Base-by-base conservation (phyloP, 2,113 vertebrate genomes). In the Pygoscelis antarcticus region DNA sequence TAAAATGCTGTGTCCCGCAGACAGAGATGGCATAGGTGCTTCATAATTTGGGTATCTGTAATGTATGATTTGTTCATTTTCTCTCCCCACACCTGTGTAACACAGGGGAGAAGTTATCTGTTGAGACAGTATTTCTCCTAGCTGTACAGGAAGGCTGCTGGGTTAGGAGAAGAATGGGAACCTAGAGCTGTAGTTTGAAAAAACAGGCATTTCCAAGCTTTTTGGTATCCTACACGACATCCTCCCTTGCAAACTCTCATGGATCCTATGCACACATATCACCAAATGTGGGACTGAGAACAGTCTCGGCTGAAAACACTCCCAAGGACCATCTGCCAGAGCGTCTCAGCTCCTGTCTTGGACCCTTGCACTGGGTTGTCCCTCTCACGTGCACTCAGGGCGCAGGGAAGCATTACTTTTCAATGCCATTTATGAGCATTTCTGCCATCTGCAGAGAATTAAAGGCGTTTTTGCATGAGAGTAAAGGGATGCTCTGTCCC, bases 231-330 rank as follows among this genome's bases (percentile, higher is more conserved):
- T 44, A 10, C 8, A 19, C 1, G 1, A 52, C 27, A 17, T 16
- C 17, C 32, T 87, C 15, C 64, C 11, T 60, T 17, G 20, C 32
- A 69, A 60, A 9, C 22, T 47, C 42, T 46, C 13, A 4, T 13
- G 30, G 55, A 32, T 62, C 15, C 15, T 42, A 7, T 32, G 10
- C 9, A 38, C 16, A 4, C 0, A 0, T 5, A 25, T 10, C 21
- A 62, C 22, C 23, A 82, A 15, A 62, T 2, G 9, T 46, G 22
- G 15, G 40, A 13, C 38, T 60, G 78, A 68, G 81, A 44, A 29
- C 9, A 60, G 2, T 3, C 20, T 49, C 3, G 10, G 55, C 40
- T 87, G 69, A 29, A 89, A 81, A 61, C 8, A 2, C 23, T 19
- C 3, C 69, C 58, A 32, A 78, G 23, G 25, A 49, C 47, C 20